phyloP scores from a whole-genome alignment of 1,140 invertebrate species.

The Bombus difficillimus region DNA sequence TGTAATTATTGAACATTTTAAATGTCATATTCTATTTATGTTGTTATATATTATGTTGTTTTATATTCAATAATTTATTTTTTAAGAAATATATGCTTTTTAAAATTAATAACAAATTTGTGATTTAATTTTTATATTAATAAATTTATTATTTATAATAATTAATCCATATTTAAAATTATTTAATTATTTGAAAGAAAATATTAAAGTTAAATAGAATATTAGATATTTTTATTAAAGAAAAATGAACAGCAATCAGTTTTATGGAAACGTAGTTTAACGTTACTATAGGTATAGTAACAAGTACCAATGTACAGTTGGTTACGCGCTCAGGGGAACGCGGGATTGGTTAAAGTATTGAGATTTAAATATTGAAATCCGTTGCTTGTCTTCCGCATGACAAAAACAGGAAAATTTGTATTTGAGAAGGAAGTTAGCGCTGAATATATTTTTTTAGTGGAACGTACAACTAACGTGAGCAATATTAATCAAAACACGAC shows the following conservation, averaged over 20 bases:
- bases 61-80: not conserved
- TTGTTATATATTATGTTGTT: not conserved
- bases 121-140: no score
- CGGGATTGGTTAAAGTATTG: conserved; percentile 56
- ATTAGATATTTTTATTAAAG: not conserved
- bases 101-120: no score
- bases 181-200: not conserved
- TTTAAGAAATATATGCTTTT: no score
- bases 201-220: not conserved
- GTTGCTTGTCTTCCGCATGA: conserved; percentile 59
- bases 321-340: not conserved
- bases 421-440: conserved; percentile 1
- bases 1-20: not conserved
- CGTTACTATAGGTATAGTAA: not conserved
- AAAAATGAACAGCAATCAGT: not conserved
- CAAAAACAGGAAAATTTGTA: conserved; percentile 64
- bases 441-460: conserved; percentile 4
- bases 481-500: not conserved
- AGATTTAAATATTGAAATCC: conserved; percentile 69
- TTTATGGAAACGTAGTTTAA: not conserved
- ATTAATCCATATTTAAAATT: not conserved
- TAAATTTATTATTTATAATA: no score
- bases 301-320: not conserved
- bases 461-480: not conserved
- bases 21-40: not conserved